A percentile compares a stretch with the other conserved stretches of the same genome.
phyloP scores from a whole-genome alignment of 1,140 invertebrate genomes.

The Homalodisca vitripennis region DNA sequence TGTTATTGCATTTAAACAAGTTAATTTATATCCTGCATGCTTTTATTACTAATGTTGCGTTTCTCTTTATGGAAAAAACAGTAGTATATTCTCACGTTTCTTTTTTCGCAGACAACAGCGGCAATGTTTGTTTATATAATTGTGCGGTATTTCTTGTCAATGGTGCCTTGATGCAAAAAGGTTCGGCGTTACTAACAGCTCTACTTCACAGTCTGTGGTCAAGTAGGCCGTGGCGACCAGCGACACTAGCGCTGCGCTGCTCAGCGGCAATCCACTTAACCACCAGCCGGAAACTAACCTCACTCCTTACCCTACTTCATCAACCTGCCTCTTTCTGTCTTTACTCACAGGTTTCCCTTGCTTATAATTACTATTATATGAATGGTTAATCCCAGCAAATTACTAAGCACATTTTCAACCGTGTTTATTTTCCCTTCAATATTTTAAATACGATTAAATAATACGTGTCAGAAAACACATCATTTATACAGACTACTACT shows the following conservation, averaged over 20 bases:
- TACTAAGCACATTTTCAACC: no score
- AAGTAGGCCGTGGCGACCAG: slow-evolving; percentile 6
- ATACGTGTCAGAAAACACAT: no score
- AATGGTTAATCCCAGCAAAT: no score
- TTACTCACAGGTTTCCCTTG: not conserved
- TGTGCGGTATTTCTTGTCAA: not conserved
- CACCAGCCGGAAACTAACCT: slow-evolving; percentile 10
- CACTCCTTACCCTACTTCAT: slow-evolving; percentile 1
- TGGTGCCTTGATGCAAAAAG: not conserved
- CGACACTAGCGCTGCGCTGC: slow-evolving; percentile 3
- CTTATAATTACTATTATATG: slow-evolving; percentile 7
- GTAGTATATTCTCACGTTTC: not conserved
- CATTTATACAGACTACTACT: no score
- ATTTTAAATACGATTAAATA: no score
- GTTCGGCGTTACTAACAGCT: slow-evolving; percentile 12
- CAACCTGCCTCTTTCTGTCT: not conserved
- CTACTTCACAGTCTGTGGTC: not conserved
- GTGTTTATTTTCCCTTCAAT: no score
- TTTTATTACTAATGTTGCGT: not conserved
- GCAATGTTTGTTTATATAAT: not conserved
- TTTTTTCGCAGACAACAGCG: not conserved
- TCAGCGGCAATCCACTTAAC: slow-evolving; percentile 3
- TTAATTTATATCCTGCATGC: not conserved
- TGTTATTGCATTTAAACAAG: not conserved
- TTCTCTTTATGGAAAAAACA: not conserved